phyloP scores from a whole-genome alignment of 1,140 invertebrate species.

The Ips typographus region DNA sequence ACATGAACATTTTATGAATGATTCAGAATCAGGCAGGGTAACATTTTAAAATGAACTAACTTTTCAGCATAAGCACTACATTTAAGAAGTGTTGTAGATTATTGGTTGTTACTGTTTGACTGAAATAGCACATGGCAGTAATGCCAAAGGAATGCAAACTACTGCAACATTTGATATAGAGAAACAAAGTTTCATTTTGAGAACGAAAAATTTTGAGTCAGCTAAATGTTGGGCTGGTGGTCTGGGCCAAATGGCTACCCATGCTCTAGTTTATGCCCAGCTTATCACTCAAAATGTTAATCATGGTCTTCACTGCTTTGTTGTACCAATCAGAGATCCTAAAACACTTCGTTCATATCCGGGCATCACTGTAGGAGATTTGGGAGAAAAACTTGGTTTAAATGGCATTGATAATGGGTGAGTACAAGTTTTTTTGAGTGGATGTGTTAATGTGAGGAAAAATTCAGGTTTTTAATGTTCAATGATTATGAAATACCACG shows the following conservation, averaged over 20 bases:
- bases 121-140: constrained; percentile 93
- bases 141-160: constrained; percentile 87
- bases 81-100: constrained; percentile 55
- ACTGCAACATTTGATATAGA: constrained; percentile 83
- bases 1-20: constrained; percentile 69
- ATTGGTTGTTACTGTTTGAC: constrained; percentile 87
- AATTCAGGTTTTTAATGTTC: constrained; percentile 75
- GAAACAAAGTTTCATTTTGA: constrained; percentile 78
- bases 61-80: background rate
- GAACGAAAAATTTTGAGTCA: constrained; percentile 91
- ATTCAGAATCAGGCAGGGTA: constrained; percentile 67
- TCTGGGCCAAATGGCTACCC: constrained; percentile 83
- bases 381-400: constrained; percentile 84
- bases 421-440: background rate
- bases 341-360: constrained; percentile 70
- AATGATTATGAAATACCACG: constrained; percentile 82
- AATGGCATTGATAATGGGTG: constrained; percentile 90
- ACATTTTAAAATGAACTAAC: constrained; percentile 2
- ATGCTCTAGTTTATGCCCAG: constrained; percentile 87
- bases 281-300: constrained; percentile 71
- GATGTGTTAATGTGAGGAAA: no score
- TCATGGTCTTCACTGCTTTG: constrained; percentile 84
- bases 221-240: constrained; percentile 94
- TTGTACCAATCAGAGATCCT: constrained; percentile 79
- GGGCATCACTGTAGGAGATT: constrained; percentile 73